phyloP scores from a whole-genome alignment of 2,888 invertebrate genomes.

The Serrognathus titanus region DNA sequence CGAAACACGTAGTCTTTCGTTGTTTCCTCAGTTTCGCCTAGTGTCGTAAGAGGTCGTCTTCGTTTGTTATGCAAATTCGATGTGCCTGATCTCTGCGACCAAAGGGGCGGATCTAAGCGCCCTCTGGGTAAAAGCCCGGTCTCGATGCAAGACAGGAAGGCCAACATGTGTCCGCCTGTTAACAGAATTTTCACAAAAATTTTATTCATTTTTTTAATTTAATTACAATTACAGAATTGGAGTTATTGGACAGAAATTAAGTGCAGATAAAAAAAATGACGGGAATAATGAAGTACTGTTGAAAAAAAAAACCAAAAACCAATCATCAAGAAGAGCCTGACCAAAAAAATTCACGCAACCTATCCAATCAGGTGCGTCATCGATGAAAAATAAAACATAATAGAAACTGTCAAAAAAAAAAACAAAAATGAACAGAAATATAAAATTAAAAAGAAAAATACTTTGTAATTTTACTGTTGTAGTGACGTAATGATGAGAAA shows the following conservation, averaged over 20 bases:
- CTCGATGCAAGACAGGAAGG: conserved; percentile 88
- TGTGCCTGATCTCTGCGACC: conserved; percentile 80
- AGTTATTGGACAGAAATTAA: too few relatives aligned
- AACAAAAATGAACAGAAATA: too few relatives aligned
- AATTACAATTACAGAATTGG: too few relatives aligned
- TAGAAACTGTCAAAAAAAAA: too few relatives aligned
- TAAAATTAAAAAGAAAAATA: too few relatives aligned
- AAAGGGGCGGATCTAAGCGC: conserved; percentile 87
- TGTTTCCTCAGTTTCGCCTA: conserved; percentile 55
- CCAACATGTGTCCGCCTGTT: conserved; percentile 78
- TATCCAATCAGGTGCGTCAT: not conserved
- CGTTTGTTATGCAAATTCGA: conserved; percentile 58
- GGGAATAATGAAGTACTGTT: too few relatives aligned
- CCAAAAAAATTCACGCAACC: too few relatives aligned
- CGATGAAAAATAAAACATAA: too few relatives aligned
- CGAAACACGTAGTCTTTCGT: conserved; percentile 82
- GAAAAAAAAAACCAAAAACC: not conserved
- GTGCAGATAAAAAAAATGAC: too few relatives aligned
- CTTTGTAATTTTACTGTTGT: too few relatives aligned
- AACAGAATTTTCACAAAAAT: conserved; percentile 20
- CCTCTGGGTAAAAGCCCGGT: conserved; percentile 86
- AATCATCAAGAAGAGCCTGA: too few relatives aligned
- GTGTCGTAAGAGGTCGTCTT: conserved; percentile 62
- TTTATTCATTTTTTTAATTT: not conserved
- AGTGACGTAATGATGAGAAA: too few relatives aligned